phyloP scores from a whole-genome alignment of 2,888 invertebrate genomes.

The Antitype chi region DNA sequence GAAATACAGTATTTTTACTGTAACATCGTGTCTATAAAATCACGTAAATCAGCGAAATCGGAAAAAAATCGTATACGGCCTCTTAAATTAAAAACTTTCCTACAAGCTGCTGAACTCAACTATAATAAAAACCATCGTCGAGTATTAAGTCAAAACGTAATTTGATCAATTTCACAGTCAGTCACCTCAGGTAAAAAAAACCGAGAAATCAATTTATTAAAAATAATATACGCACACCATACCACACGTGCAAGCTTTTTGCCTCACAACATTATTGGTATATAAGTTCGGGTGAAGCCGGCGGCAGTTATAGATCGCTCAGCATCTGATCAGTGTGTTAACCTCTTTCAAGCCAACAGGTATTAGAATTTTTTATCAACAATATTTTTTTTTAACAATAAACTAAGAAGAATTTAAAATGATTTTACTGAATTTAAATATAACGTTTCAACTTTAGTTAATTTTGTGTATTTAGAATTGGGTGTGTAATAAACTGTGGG shows the following conservation, averaged over 20 bases:
- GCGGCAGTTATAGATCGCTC: constrained; percentile 20
- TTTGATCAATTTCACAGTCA: background rate
- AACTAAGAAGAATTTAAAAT: background rate
- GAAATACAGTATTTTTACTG: too few relatives aligned
- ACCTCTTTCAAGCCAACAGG: constrained; percentile 34
- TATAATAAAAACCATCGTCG: background rate
- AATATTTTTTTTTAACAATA: background rate
- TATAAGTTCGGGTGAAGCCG: constrained; percentile 41
- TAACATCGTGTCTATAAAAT: too few relatives aligned
- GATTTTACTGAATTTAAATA: too few relatives aligned
- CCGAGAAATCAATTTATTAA: background rate
- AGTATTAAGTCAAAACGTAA: background rate
- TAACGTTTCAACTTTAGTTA: background rate
- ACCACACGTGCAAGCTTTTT: constrained; percentile 43
- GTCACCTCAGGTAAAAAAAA: background rate
- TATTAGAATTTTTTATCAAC: constrained; percentile 28
- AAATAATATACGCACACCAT: constrained; percentile 1
- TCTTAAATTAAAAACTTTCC: background rate
- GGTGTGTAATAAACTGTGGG: background rate
- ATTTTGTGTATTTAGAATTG: background rate
- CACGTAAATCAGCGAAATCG: too few relatives aligned
- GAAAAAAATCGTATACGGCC: too few relatives aligned
- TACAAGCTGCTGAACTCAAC: background rate
- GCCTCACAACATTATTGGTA: constrained; percentile 35
- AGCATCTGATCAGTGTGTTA: constrained; percentile 31